phyloP scores from a whole-genome alignment of 2,888 invertebrate genomes.

The Tricholauxania praeusta region DNA sequence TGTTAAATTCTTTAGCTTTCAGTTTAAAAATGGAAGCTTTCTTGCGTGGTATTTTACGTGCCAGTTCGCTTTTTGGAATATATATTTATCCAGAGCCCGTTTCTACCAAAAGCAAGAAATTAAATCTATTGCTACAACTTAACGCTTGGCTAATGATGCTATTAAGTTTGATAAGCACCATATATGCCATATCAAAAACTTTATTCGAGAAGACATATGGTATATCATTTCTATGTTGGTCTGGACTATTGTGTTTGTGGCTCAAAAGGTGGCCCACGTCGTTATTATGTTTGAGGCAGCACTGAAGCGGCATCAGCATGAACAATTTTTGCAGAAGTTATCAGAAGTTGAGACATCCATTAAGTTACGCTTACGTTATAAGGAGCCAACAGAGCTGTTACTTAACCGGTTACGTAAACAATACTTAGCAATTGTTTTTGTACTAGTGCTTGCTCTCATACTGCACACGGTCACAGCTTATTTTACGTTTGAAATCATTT shows the following conservation, averaged over 20 bases:
- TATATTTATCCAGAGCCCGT: conserved; percentile 9
- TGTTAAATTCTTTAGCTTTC: not conserved
- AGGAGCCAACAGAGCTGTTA: not conserved
- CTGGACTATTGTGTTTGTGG: conserved; percentile 36
- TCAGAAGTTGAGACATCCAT: conserved; percentile 39
- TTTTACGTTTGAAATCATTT: not conserved
- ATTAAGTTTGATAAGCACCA: conserved; percentile 4
- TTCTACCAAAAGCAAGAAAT: conserved; percentile 1
- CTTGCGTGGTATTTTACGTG: not conserved
- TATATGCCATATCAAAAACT: conserved; percentile 21
- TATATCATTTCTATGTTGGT: conserved; percentile 44
- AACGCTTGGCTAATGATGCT: conserved; percentile 31
- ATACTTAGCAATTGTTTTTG: not conserved
- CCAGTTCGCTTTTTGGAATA: conserved; percentile 41
- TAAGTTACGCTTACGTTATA: conserved; percentile 37
- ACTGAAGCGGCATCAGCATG: conserved; percentile 38
- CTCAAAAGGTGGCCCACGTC: conserved; percentile 43
- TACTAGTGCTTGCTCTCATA: conserved; percentile 2
- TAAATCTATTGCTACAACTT: no score
- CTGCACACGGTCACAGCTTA: not conserved
- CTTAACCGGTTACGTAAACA: not conserved
- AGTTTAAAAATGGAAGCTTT: not conserved
- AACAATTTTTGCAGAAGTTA: conserved; percentile 37
- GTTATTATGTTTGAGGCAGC: conserved; percentile 44
- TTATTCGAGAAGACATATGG: conserved; percentile 29